A percentile compares a stretch with the other conserved stretches of the same genome.
These are phyloP conservation scores for Semibalanus balanoides DNA, from an alignment of 1,140 invertebrate genomes.

Conservation along the genomic window DNA sequence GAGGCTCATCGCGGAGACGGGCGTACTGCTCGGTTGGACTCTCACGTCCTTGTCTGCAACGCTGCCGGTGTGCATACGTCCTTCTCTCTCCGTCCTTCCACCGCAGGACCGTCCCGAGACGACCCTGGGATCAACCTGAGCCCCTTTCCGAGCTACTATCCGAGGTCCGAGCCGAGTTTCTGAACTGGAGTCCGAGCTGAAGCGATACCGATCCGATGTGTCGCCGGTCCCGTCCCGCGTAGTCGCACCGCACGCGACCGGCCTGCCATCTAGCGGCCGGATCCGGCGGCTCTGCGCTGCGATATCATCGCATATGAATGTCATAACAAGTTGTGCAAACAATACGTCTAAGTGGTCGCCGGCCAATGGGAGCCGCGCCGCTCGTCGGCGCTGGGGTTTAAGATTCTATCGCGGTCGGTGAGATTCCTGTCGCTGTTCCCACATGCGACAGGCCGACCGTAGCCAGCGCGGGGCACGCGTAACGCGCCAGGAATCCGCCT, in stretches of 20 bases:
- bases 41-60: no score
- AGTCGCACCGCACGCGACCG: not conserved
- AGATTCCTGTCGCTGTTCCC: not conserved
- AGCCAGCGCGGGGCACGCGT: not conserved
- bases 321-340: conserved; percentile 2
- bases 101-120: no score
- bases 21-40: no score
- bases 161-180: no score
- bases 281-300: not conserved
- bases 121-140: no score
- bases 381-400: not conserved
- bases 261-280: not conserved
- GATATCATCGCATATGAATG: conserved; percentile 2
- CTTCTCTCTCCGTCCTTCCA: no score
- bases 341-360: not conserved
- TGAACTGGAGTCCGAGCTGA: no score
- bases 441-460: not conserved
- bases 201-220: no score
- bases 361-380: not conserved
- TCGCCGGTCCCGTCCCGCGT: no score
- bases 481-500: not conserved
- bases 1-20: no score
- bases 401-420: not conserved
- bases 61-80: no score
- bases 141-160: no score